phyloP scores from a whole-genome alignment of 2,113 vertebrate genomes.

The Leucopsar rothschildi region DNA sequence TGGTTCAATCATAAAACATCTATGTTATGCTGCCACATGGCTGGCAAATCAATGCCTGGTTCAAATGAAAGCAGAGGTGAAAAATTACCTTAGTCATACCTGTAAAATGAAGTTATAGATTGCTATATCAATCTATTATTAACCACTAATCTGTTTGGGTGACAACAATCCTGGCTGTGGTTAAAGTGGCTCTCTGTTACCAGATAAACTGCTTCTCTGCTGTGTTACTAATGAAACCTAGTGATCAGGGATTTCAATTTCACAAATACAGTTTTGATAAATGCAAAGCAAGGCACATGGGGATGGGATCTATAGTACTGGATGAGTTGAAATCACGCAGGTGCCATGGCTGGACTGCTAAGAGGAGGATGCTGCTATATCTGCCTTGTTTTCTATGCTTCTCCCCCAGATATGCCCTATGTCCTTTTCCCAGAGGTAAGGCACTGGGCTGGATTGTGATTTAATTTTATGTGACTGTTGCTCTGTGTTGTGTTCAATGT shows the following conservation, averaged over 20 bases:
- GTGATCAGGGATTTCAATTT: background rate
- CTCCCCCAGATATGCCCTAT: background rate
- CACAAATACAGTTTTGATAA: background rate
- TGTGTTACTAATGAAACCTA: background rate
- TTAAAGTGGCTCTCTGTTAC: background rate
- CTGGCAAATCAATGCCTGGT: background rate
- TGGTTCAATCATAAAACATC: background rate
- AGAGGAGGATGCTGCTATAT: background rate
- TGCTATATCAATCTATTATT: background rate
- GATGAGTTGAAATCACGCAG: background rate
- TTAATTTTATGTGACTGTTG: conserved; percentile 41
- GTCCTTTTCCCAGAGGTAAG: background rate
- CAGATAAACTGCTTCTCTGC: background rate
- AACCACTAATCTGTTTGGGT: background rate
- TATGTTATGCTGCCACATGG: background rate
- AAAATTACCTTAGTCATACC: background rate
- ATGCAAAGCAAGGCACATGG: background rate
- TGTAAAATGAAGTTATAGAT: background rate
- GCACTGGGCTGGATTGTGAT: background rate
- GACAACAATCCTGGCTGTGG: background rate
- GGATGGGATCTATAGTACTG: background rate
- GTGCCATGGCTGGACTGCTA: background rate
- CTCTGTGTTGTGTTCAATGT: conserved; percentile 40
- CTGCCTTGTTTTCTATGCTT: background rate
- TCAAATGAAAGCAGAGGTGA: background rate